Evolutionary conservation across 2,888 invertebrate genomes (phyloP).

Genomic region (Pterobdella sp.): DNA sequence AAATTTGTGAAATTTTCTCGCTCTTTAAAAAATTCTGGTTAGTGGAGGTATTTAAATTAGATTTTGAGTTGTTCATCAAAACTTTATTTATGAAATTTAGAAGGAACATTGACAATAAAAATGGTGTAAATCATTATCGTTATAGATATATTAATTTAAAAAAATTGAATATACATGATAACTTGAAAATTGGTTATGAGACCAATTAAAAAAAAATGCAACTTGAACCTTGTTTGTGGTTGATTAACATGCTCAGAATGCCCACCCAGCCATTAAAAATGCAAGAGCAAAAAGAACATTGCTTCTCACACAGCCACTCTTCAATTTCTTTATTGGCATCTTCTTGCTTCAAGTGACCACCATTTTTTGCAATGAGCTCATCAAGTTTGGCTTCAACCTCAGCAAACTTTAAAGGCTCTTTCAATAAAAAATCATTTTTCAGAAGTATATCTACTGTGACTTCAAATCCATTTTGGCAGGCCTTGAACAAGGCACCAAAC

Average conservation of each 20-base stretch:
- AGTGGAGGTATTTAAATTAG: neutral
- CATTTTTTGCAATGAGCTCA: neutral
- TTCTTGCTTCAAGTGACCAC: neutral
- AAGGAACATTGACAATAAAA: too few relatives aligned
- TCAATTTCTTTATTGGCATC: neutral
- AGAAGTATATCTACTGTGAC: neutral
- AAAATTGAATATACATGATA: too few relatives aligned
- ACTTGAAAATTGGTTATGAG: too few relatives aligned
- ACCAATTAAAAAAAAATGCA: neutral
- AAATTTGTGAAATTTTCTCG: neutral
- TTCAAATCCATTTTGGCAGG: neutral
- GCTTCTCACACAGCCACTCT: neutral
- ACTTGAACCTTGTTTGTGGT: neutral
- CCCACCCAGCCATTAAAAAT: neutral
- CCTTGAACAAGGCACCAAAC: neutral
- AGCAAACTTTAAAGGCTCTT: neutral
- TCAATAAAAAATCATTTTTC: neutral
- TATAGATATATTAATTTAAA: too few relatives aligned
- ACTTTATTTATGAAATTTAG: neutral
- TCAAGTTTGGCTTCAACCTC: neutral
- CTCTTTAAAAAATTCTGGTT: neutral
- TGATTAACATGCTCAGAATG: neutral
- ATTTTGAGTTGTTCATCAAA: neutral
- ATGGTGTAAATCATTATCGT: too few relatives aligned
- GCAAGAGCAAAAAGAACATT: neutral